These are phyloP conservation scores for Echinops telfairi DNA, from an alignment of 2,113 vertebrate genomes.

Conservation along the genomic window DNA sequence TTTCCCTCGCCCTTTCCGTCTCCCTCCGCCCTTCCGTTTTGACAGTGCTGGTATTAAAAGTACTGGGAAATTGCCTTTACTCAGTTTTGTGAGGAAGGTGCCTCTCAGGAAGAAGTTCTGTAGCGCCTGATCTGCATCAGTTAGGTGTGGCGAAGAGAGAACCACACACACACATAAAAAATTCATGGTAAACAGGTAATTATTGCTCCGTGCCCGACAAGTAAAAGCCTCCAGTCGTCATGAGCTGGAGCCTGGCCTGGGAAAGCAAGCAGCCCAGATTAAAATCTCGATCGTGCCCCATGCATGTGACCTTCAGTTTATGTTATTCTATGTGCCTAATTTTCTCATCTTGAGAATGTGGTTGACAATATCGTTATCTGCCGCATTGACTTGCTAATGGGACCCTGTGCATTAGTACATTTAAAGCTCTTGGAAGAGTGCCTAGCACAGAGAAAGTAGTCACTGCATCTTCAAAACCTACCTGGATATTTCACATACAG, in stretches of 20 bases:
- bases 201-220: background rate
- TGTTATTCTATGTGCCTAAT: background rate
- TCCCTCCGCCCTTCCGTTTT: background rate
- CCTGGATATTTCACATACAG: background rate
- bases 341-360: conserved; percentile 26
- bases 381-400: background rate
- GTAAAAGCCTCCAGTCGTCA: background rate
- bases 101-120: background rate
- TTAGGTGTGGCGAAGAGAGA: background rate
- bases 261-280: background rate
- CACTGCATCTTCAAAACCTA: background rate
- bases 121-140: background rate
- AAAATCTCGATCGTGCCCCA: background rate
- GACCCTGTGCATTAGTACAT: background rate
- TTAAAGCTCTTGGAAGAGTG: background rate
- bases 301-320: background rate
- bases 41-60: background rate
- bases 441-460: background rate
- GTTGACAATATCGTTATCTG: background rate
- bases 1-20: background rate
- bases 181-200: background rate
- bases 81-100: background rate
- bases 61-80: background rate
- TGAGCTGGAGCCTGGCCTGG: background rate
- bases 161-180: conserved; percentile 6